phyloP scores from a whole-genome alignment of 2,888 invertebrate species.

The Ommatoiulus sabulosus region DNA sequence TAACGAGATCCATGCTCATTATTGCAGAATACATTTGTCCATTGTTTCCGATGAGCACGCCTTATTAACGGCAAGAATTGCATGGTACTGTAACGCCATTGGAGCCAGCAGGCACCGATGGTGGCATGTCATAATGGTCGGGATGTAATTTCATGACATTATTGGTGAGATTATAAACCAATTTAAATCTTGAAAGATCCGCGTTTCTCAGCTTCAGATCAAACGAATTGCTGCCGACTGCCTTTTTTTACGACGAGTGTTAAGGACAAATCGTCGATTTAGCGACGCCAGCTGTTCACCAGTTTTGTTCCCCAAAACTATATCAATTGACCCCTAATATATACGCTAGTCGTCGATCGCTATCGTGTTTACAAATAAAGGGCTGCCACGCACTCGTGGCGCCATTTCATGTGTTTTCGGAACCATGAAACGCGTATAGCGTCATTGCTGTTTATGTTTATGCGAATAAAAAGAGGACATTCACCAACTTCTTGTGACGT shows the following conservation, averaged over 20 bases:
- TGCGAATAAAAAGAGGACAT: too few relatives aligned
- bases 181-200: neutral
- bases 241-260: neutral
- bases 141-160: neutral
- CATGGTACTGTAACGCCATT: too few relatives aligned
- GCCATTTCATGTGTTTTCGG: constrained; percentile 12
- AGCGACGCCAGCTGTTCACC: neutral
- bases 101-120: constrained; percentile 18
- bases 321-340: constrained; percentile 4
- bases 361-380: constrained; percentile 26
- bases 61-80: neutral
- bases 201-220: neutral
- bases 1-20: neutral
- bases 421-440: constrained; percentile 6
- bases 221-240: neutral
- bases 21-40: neutral
- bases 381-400: constrained; percentile 27
- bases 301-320: neutral
- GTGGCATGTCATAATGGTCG: neutral
- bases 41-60: neutral
- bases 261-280: constrained; percentile 34
- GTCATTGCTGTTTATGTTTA: neutral
- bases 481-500: neutral
- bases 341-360: neutral
- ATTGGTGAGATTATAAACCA: neutral